These are phyloP conservation scores for Chloroceryle inda DNA, from an alignment of 2,797 vertebrate genomes.

Conservation along the genomic window DNA sequence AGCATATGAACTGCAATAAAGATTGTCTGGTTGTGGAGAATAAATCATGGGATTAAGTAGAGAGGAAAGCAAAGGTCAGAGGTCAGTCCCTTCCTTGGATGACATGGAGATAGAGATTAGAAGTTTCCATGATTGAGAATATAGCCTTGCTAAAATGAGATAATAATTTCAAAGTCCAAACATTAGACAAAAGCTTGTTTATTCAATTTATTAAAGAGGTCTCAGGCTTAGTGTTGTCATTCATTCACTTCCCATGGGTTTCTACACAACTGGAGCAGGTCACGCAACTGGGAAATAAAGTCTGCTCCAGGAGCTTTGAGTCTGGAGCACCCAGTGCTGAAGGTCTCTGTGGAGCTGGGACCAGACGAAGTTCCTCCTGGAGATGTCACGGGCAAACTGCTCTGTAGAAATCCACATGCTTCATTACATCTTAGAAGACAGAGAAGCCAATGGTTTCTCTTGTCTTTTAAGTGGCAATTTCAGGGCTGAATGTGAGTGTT, in stretches of 20 bases:
- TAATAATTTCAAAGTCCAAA: conserved; percentile 2
- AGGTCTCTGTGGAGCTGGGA: neutral
- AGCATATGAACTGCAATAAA: conserved; percentile 2
- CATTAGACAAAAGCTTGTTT: neutral
- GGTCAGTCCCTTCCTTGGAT: conserved; percentile 23
- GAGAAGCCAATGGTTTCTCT: neutral
- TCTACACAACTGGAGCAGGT: neutral
- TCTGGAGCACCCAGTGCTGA: neutral
- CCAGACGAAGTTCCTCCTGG: conserved; percentile 2
- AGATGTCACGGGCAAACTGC: conserved; percentile 13
- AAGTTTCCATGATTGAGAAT: conserved; percentile 22
- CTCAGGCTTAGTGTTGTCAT: conserved; percentile 1
- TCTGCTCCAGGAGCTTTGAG: neutral
- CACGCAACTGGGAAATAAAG: neutral
- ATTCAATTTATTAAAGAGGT: neutral
- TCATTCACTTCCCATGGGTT: neutral
- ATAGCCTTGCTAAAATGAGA: conserved; percentile 5
- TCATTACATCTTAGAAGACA: neutral
- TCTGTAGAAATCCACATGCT: neutral
- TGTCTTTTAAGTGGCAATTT: neutral
- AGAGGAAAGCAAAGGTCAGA: conserved; percentile 54
- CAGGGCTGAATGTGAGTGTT: conserved; percentile 9
- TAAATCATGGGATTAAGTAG: conserved; percentile 58
- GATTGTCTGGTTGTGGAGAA: conserved; percentile 31
- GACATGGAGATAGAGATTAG: conserved; percentile 4